Conservation (phyloP, 2,797 vertebrate species). For the Mormyrops boulengeri region DNA sequence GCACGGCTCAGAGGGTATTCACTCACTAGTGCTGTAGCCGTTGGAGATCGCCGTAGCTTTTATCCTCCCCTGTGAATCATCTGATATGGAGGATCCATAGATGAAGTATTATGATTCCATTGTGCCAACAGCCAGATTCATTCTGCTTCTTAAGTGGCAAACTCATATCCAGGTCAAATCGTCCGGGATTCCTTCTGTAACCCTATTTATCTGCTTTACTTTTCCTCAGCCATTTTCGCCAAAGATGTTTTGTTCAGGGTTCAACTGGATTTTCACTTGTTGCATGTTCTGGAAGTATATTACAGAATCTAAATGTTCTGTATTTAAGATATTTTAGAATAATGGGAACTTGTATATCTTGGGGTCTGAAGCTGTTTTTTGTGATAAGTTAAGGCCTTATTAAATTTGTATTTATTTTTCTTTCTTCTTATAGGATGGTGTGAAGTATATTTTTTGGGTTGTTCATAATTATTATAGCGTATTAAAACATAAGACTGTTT, state of each 20-base stretch:
- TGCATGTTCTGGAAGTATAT: not conserved
- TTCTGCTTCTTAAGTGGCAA: not conserved
- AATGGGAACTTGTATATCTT: not conserved
- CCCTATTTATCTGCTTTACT: not conserved
- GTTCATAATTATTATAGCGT: not conserved
- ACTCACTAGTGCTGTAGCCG: not conserved
- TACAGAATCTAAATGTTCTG: not conserved
- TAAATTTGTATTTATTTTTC: conserved; percentile 2
- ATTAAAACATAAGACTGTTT: not conserved
- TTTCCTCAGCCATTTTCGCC: not conserved
- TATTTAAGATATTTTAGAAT: not conserved
- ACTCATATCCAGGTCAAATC: not conserved
- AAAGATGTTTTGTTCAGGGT: conserved; percentile 8
- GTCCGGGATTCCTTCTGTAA: not conserved
- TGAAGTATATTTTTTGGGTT: conserved; percentile 8
- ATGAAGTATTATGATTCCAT: conserved; percentile 12
- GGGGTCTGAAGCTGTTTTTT: conserved; percentile 1
- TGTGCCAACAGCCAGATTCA: not conserved
- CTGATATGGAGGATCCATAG: not conserved
- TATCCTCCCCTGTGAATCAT: not conserved
- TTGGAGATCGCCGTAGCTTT: not conserved
- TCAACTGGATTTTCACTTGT: conserved; percentile 1
- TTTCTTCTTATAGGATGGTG: not conserved
- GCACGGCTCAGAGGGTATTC: not conserved
- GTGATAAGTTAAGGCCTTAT: conserved; percentile 7